Conservation (phyloP, 92 coral and sea anemone genomes). For the Ricordea florida region DNA sequence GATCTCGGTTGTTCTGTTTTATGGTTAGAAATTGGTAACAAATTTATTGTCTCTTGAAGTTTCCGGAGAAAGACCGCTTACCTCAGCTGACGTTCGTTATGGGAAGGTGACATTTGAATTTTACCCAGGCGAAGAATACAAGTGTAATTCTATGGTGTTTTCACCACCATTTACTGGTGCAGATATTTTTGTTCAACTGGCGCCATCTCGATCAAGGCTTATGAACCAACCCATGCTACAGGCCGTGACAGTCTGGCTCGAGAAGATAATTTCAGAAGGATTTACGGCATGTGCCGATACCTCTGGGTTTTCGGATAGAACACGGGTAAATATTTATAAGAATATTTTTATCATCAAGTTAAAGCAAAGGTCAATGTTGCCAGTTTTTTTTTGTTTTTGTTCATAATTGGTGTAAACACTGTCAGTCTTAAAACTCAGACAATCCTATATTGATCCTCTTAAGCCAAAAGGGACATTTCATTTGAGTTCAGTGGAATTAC, state of each 20-base stretch:
- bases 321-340: constrained; percentile 33
- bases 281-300: constrained; percentile 70
- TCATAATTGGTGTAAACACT: too few species aligned
- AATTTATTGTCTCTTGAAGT: background rate
- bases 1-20: background rate
- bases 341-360: background rate
- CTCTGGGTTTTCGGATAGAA: constrained; percentile 40
- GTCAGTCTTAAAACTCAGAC: too few species aligned
- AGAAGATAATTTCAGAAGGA: constrained; percentile 43
- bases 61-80: background rate
- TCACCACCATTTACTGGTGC: constrained; percentile 41
- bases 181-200: constrained; percentile 59
- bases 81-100: constrained; percentile 5
- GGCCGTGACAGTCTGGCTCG: constrained; percentile 79
- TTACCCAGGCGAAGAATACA: background rate
- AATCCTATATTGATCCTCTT: too few species aligned
- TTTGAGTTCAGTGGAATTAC: too few species aligned
- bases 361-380: background rate
- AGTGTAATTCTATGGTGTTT: constrained; percentile 41
- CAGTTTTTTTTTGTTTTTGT: background rate
- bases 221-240: constrained; percentile 59
- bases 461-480: too few species aligned
- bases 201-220: constrained; percentile 59
- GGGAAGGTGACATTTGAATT: constrained; percentile 30
- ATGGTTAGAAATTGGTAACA: background rate